Evolutionary conservation across 1,140 invertebrate genomes (phyloP).

Genomic region (Leptonema lineaticorne): DNA sequence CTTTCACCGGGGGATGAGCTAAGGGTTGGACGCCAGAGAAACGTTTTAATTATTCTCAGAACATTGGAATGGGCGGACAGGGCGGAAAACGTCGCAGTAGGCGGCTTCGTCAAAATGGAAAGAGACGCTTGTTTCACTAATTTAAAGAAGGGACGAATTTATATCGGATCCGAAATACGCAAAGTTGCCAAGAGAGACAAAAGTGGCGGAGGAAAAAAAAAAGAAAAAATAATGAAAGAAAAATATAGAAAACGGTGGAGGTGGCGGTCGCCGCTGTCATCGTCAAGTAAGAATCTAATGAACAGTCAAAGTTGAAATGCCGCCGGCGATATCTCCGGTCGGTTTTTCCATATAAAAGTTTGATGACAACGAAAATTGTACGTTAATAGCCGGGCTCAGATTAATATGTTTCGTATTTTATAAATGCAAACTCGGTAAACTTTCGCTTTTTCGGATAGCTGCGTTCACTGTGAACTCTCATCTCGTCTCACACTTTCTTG

Average conservation of each 20-base stretch:
- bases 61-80: not conserved
- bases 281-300: conserved; percentile 15
- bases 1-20: too few relatives aligned
- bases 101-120: not conserved
- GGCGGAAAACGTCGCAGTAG: not conserved
- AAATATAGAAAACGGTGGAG: too few relatives aligned
- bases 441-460: too few relatives aligned
- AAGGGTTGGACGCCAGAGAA: too few relatives aligned
- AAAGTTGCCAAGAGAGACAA: conserved; percentile 23
- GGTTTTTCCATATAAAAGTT: conserved; percentile 26
- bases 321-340: not conserved
- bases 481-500: too few relatives aligned
- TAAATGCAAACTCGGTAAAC: too few relatives aligned
- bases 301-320: conserved; percentile 26
- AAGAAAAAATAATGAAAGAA: too few relatives aligned
- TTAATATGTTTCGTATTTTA: too few relatives aligned
- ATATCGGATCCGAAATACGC: conserved; percentile 19
- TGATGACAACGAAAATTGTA: conserved; percentile 22
- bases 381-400: not conserved
- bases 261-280: too few relatives aligned
- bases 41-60: conserved; percentile 23
- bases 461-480: too few relatives aligned
- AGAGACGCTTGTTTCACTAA: conserved; percentile 13
- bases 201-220: too few relatives aligned
- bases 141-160: conserved; percentile 18